These are phyloP conservation scores for Megamerina dolium DNA, from an alignment of 2,888 invertebrate genomes.

Conservation along the genomic window DNA sequence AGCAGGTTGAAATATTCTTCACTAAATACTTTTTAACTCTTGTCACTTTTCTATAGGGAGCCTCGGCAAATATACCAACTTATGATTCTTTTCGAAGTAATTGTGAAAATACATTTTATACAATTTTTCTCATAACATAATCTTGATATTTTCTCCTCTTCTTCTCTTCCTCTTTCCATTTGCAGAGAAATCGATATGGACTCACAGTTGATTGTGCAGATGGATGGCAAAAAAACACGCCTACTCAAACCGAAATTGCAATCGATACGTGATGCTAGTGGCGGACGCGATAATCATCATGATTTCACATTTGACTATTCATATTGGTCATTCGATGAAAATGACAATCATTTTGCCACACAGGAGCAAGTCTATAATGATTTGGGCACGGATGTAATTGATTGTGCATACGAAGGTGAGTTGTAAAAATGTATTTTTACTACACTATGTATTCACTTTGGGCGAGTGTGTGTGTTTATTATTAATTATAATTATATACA, in stretches of 20 bases:
- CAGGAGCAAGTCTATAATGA: conserved; percentile 75
- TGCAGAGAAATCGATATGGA: conserved; percentile 77
- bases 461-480: not conserved
- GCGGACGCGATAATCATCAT: conserved; percentile 62
- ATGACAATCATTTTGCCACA: conserved; percentile 66
- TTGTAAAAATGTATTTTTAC: too few relatives aligned
- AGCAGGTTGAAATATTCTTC: too few relatives aligned
- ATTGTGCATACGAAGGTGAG: conserved; percentile 66
- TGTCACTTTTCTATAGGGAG: too few relatives aligned
- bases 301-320: conserved; percentile 88
- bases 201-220: conserved; percentile 75
- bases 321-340: conserved; percentile 74
- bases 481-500: too few relatives aligned
- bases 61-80: too few relatives aligned
- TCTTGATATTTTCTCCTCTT: too few relatives aligned
- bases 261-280: conserved; percentile 43
- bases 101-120: too few relatives aligned
- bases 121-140: too few relatives aligned
- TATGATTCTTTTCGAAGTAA: too few relatives aligned
- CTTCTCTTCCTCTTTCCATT: too few relatives aligned
- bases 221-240: conserved; percentile 77
- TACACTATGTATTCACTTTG: not conserved
- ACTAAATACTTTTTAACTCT: too few relatives aligned
- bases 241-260: conserved; percentile 62
- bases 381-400: conserved; percentile 67